Base-by-base conservation (phyloP, 2,888 invertebrate species). In the Pachycephus smyrnensis region DNA sequence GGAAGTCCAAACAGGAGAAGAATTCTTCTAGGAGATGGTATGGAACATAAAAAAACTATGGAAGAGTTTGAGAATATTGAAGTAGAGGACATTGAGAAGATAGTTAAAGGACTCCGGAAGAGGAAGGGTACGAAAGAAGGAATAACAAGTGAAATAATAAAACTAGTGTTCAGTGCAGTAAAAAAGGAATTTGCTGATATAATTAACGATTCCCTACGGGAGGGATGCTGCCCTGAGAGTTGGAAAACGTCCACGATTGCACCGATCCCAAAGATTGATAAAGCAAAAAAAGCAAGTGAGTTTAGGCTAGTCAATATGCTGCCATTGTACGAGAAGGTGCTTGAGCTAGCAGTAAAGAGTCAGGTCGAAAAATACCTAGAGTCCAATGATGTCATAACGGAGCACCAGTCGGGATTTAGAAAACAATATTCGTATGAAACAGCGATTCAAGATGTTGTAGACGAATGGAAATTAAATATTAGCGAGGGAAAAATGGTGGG, bases 371-470 rank as follows among this genome's bases (percentile, higher is more conserved):
- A 23, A 30, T 69, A 11, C 12, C 3, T 69, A 23, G 69, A 69
- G 15, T 11, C 11, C 12, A 69, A 69, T 12, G 12, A 69, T 23
- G 31, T 69, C 31, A 69, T 77, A 76, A 76, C 71, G 74, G 31
- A 74, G 12, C 69, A 40, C 31, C 15, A 74, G 35, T 79, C 79
- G 23, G 79, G 81, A 15, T 82, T 80, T 55, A 77, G 80, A 68
- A 69, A 77, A 23, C 32, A 71, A 12, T 55, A 76, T n/a, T 82
- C 80, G 4, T 82, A 80, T 69, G 81, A 82, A 76, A 77, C 73
- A 6, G 80, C 75, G 36, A 69, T 82, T 37, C 76, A 80, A 36
- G 76, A 23, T 3, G 69, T 78, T 23, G 40, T 81, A 11, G 73
- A 68, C 11, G 78, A 80, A 71, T 82, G 81, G 80, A 81, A 77